A percentile compares a stretch with the other conserved stretches of the same genome.
phyloP scores from a whole-genome alignment of 1,140 invertebrate genomes.

The Platyura marginata region DNA sequence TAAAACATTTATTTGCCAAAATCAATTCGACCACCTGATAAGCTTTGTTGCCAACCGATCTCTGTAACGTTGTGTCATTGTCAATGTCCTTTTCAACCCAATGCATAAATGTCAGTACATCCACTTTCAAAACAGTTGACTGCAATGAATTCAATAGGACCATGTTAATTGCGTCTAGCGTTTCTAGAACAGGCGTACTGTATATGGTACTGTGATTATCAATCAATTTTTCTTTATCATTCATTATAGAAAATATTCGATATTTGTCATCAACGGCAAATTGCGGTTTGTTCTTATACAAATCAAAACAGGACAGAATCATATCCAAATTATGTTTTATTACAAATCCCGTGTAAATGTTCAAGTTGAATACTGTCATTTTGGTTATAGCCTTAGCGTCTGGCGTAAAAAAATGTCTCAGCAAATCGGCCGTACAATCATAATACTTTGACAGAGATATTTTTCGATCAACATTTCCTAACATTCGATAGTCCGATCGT shows the following conservation, averaged over 20 bases:
- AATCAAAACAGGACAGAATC: constrained; percentile 6
- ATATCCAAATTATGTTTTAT: constrained; percentile 7
- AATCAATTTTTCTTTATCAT: background rate
- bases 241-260: background rate
- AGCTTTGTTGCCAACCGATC: constrained; percentile 5
- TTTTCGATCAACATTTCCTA: constrained; percentile 6
- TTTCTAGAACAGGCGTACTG: constrained; percentile 3
- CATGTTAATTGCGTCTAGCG: constrained; percentile 5
- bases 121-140: constrained; percentile 9
- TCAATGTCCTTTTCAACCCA: constrained; percentile 12
- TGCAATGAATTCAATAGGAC: constrained; percentile 12
- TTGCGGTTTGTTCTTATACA: constrained; percentile 2
- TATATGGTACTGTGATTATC: constrained; percentile 1
- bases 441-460: constrained; percentile 7
- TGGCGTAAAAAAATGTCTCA: constrained; percentile 8
- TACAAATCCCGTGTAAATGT: constrained; percentile 6
- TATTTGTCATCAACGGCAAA: background rate
- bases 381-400: constrained; percentile 7
- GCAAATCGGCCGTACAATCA: constrained; percentile 6
- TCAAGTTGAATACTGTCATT: constrained; percentile 6
- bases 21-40: constrained; percentile 8
- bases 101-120: constrained; percentile 12
- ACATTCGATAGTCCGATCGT: constrained; percentile 4
- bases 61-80: constrained; percentile 9
- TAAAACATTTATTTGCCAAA: constrained; percentile 3